These are phyloP conservation scores for Gila orcuttii DNA, from an alignment of 2,113 vertebrate species.

Conservation along the genomic window DNA sequence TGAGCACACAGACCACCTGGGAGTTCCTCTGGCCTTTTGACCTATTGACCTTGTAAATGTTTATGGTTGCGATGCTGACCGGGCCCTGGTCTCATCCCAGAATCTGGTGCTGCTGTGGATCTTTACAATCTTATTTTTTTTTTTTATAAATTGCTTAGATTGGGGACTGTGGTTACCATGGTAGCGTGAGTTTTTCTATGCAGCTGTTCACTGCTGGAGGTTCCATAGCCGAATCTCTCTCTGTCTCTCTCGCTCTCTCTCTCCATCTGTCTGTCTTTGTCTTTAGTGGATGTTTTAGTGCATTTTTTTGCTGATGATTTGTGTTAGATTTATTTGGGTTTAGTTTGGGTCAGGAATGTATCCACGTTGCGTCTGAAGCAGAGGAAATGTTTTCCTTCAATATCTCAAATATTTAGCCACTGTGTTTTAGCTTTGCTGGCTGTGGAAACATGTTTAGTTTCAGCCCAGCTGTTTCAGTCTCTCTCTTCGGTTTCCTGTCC, in stretches of 20 bases:
- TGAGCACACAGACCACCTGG: constrained; percentile 9
- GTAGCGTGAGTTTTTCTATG: constrained; percentile 65
- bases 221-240: constrained; percentile 32
- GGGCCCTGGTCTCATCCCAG: constrained; percentile 17
- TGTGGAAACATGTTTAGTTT: constrained; percentile 54
- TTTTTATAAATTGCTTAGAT: constrained; percentile 51
- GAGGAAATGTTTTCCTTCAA: constrained; percentile 49
- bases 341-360: constrained; percentile 48
- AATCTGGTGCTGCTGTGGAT: constrained; percentile 15
- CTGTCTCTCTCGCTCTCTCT: too few relatives aligned
- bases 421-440: constrained; percentile 43
- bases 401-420: constrained; percentile 53
- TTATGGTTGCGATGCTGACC: constrained; percentile 9
- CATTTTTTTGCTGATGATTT: constrained; percentile 13
- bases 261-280: constrained; percentile 22
- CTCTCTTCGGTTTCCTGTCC: background rate
- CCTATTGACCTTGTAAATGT: constrained; percentile 21
- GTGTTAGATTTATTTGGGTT: constrained; percentile 37
- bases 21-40: background rate
- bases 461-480: constrained; percentile 51
- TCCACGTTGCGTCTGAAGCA: constrained; percentile 45
- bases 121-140: constrained; percentile 31
- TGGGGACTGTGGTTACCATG: constrained; percentile 69
- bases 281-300: constrained; percentile 21
- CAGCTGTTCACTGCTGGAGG: constrained; percentile 76